Evolutionary conservation across 2,797 vertebrate species (phyloP), one percentile per base, ranked within the genome.

Genomic region (Myiotriccus ornatus): DNA sequence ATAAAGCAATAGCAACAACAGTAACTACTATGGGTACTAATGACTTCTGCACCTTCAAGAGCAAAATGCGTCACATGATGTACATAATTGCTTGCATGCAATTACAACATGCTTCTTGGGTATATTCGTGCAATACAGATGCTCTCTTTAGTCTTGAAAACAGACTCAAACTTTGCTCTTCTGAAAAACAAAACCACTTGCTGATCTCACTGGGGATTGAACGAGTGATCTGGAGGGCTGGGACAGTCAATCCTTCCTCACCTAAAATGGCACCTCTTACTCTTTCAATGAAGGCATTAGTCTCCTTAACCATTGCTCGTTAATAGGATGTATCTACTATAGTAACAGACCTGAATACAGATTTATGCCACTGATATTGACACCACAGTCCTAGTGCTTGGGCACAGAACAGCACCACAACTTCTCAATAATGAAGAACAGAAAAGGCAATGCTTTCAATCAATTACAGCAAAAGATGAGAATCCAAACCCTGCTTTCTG

Each of bases 31-130:
- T 2, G 39, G 67, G 21, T 59, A 69, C 44, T 60, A 77, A 84
- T n/a, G 52, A 90, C 22, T 85, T 15, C 22, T 37, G 70, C 59
- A 84, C 23, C 52, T 90, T 73, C 44, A 46, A 76, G 46, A 94
- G 53, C n/a, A 68, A 35, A 80, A 49, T 0, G 0, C 0, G 0
- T 37, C n/a, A 22, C 49, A 13, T 0, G 2, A 52, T 4, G 32
- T 14, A 28, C 0, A 2, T 2, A 35, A 43, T 2, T 59, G 25
- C 50, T 6, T 24, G 10, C 34, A 49, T 46, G 53, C 49, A 76
- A 8, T n/a, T 0, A 0, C 10, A 25, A 43, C 43, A 53, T 1
- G 1, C 37, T 89, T 71, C 73, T 21, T 43, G 37, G 5, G 32
- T 57, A 64, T 88, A 81, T 43, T 75, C 2, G 41, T 21, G 34